These are phyloP conservation scores for Brachionus sp. DNA, from an alignment of 1,140 invertebrate genomes.

Conservation along the genomic window DNA sequence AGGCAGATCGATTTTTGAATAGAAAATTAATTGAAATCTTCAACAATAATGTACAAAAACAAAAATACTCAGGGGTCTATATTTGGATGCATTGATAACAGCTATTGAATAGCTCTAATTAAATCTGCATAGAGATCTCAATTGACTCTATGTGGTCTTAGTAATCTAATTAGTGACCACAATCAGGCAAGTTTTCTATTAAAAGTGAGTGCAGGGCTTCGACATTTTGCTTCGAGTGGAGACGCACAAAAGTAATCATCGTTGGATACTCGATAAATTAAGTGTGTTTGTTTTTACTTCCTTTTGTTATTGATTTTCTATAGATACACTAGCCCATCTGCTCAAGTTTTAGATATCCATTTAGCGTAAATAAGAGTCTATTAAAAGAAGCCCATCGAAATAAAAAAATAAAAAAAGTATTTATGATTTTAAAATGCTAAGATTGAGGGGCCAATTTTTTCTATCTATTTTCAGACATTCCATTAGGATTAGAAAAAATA, in stretches of 20 bases:
- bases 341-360: conserved; percentile 8
- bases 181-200: not conserved
- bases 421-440: conserved; percentile 19
- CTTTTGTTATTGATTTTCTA: conserved; percentile 34
- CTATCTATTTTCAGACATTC: not conserved
- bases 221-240: conserved; percentile 4
- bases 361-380: conserved; percentile 32
- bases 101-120: conserved; percentile 25
- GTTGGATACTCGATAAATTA: not conserved
- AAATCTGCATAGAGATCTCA: not conserved
- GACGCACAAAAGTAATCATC: conserved; percentile 5
- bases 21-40: not conserved
- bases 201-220: not conserved
- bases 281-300: not conserved
- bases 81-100: not conserved
- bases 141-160: not conserved
- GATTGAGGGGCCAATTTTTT: not conserved
- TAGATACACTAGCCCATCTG: not conserved
- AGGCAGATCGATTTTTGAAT: not conserved
- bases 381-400: conserved; percentile 17
- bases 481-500: not conserved
- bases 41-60: not conserved
- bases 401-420: not conserved
- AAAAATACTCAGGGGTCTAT: not conserved
- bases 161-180: conserved; percentile 11